phyloP scores from a whole-genome alignment of 2,797 vertebrate species.

The Bothrops alternatus region DNA sequence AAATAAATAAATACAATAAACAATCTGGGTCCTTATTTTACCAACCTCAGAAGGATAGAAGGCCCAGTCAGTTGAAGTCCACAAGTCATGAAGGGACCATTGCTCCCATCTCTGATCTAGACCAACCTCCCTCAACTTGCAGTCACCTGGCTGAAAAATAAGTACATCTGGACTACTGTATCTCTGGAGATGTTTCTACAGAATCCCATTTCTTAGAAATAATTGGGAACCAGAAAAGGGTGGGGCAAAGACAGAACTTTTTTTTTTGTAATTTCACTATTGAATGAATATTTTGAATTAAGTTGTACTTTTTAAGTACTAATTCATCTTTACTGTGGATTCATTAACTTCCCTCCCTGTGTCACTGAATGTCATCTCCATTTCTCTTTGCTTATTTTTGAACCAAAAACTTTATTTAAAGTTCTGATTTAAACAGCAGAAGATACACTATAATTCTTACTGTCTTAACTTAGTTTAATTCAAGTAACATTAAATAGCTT shows the following conservation, averaged over 20 bases:
- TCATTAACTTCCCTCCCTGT: no score
- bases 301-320: neutral
- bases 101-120: neutral
- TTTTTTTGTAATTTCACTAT: neutral
- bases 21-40: no score
- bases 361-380: neutral
- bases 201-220: neutral
- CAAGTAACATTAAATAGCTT: neutral
- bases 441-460: conserved; percentile 16
- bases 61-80: neutral
- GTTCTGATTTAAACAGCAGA: conserved; percentile 6
- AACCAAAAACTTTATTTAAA: conserved; percentile 1
- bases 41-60: no score
- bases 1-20: no score
- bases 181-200: neutral
- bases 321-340: neutral
- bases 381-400: conserved; percentile 3
- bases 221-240: neutral
- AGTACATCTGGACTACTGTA: neutral
- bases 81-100: neutral
- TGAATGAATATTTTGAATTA: neutral
- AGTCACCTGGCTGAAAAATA: neutral
- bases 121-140: neutral
- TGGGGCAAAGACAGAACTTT: neutral
- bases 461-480: neutral